phyloP scores from a whole-genome alignment of 2,888 invertebrate genomes.

The Arrhopalites spinosus region DNA sequence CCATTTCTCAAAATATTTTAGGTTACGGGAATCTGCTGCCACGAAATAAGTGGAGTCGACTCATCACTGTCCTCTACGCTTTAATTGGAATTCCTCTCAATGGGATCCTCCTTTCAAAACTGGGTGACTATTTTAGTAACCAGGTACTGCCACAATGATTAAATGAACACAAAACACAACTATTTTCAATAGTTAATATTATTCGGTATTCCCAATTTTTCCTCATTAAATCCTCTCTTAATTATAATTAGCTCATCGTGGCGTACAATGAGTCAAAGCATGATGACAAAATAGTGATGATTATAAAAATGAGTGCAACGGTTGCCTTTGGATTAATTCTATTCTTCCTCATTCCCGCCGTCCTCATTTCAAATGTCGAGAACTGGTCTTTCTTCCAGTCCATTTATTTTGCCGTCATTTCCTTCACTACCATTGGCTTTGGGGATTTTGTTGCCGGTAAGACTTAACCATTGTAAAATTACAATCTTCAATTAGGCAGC shows the following conservation, averaged over 20 bases:
- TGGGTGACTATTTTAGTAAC: conserved; percentile 83
- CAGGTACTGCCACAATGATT: too few relatives aligned
- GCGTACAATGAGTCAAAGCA: conserved; percentile 75
- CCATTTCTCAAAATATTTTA: too few relatives aligned
- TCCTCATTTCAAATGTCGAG: conserved; percentile 82
- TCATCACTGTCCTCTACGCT: conserved; percentile 55
- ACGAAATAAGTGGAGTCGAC: conserved; percentile 54
- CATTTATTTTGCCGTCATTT: conserved; percentile 85
- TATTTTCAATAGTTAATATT: conserved; percentile 58
- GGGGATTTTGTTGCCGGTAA: conserved; percentile 87
- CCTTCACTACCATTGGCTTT: conserved; percentile 86
- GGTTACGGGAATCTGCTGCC: conserved; percentile 56
- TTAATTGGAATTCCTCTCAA: conserved; percentile 61
- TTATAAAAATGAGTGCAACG: conserved; percentile 80
- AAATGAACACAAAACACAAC: too few relatives aligned
- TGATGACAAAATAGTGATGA: conserved; percentile 68
- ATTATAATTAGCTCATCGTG: conserved; percentile 69
- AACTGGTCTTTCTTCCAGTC: conserved; percentile 83
- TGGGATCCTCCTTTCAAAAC: conserved; percentile 72
- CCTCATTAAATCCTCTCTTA: background rate
- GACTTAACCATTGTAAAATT: conserved; percentile 2
- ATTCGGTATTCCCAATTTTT: background rate
- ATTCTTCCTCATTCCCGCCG: conserved; percentile 84
- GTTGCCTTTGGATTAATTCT: conserved; percentile 85
- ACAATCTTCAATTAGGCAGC: too few relatives aligned